A percentile compares a stretch with the other conserved stretches of the same genome.
These are phyloP conservation scores for Stegostoma tigrinum DNA, from an alignment of 2,113 vertebrate genomes.

Conservation along the genomic window DNA sequence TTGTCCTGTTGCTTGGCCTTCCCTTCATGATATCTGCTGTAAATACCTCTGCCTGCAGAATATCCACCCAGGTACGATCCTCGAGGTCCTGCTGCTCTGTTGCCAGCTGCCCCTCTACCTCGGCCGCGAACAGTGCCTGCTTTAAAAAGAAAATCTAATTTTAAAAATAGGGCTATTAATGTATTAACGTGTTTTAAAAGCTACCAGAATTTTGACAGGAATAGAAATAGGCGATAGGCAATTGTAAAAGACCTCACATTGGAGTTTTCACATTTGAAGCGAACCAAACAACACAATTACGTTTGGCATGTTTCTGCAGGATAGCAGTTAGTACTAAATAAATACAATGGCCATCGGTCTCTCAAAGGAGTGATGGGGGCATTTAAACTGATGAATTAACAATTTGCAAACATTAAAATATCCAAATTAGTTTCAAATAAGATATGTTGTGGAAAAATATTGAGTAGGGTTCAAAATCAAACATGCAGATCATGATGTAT, in stretches of 20 bases:
- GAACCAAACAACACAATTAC: background rate
- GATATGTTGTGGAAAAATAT: background rate
- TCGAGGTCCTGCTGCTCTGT: conserved; percentile 84
- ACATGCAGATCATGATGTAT: too few species aligned
- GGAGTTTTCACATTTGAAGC: too few species aligned
- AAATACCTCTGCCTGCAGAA: conserved; percentile 96
- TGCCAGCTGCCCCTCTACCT: conserved; percentile 84
- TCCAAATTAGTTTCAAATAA: background rate
- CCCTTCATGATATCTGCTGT: conserved; percentile 98
- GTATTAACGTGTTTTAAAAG: background rate
- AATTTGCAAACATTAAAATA: background rate
- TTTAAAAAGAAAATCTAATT: conserved; percentile 67
- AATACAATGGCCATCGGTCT: background rate
- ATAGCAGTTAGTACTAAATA: background rate
- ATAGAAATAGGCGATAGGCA: background rate
- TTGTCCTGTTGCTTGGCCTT: conserved; percentile 91
- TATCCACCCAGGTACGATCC: conserved; percentile 98
- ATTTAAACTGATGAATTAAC: background rate
- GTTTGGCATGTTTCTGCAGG: background rate
- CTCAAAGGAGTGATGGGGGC: background rate
- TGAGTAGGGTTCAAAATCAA: too few species aligned
- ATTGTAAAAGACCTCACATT: too few species aligned
- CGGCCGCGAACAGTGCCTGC: conserved; percentile 98
- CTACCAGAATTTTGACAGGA: background rate
- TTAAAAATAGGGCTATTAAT: background rate